phyloP scores from a whole-genome alignment of 1,140 invertebrate genomes.

The Hestina assimilis region DNA sequence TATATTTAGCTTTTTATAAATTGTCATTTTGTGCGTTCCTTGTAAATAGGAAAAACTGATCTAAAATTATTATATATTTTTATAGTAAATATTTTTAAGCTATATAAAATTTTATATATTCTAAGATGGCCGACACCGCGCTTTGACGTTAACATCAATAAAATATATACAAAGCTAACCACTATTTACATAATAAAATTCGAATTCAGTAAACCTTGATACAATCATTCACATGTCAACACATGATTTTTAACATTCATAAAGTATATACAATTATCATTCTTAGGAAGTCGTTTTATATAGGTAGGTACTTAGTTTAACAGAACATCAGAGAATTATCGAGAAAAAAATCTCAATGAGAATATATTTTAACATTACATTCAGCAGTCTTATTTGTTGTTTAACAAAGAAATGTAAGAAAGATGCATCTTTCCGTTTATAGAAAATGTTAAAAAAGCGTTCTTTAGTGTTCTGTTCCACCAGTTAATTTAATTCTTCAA shows the following conservation, averaged over 20 bases:
- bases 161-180: slow-evolving; percentile 51
- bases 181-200: slow-evolving; percentile 48
- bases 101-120: slow-evolving; percentile 1
- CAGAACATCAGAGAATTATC: slow-evolving; percentile 15
- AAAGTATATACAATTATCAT: slow-evolving; percentile 18
- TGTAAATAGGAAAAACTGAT: neutral
- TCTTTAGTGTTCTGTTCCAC: neutral
- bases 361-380: neutral
- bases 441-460: too few relatives aligned
- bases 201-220: slow-evolving; percentile 28
- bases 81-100: neutral
- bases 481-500: slow-evolving; percentile 9
- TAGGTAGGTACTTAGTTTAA: slow-evolving; percentile 8
- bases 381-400: slow-evolving; percentile 6
- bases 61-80: neutral
- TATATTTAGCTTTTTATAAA: neutral
- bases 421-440: too few relatives aligned
- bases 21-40: slow-evolving; percentile 20
- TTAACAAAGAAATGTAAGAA: neutral
- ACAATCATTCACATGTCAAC: slow-evolving; percentile 27
- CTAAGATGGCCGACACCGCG: slow-evolving; percentile 24
- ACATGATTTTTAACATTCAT: slow-evolving; percentile 13
- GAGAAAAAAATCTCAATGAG: neutral
- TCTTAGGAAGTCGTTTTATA: slow-evolving; percentile 9
- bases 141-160: slow-evolving; percentile 41